Evolutionary conservation across 2,797 vertebrate species (phyloP).

Genomic region (Bradypus variegatus): DNA sequence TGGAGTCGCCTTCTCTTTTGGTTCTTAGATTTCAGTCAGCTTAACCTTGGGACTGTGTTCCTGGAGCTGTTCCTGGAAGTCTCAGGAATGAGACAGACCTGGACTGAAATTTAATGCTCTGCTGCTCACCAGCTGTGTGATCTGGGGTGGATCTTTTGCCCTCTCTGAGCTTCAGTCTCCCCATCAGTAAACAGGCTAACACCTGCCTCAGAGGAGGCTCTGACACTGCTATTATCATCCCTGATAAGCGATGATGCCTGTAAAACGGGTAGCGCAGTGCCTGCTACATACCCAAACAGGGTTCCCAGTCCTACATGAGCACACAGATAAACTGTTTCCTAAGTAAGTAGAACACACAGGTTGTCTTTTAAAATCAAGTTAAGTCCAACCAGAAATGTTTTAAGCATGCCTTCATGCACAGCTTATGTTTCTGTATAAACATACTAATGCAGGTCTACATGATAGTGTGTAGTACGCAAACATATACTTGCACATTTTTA

Average conservation of each 20-base stretch:
- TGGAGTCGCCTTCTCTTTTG: neutral
- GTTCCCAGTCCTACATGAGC: neutral
- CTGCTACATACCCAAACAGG: neutral
- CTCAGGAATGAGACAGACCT: no score
- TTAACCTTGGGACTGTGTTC: neutral
- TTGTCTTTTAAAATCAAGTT: slow-evolving; percentile 38
- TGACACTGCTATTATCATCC: neutral
- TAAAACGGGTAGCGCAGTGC: neutral
- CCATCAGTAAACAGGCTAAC: neutral
- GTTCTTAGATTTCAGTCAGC: neutral
- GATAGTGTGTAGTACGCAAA: neutral
- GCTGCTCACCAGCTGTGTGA: neutral
- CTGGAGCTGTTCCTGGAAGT: slow-evolving; percentile 10
- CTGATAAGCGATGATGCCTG: neutral
- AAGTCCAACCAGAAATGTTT: slow-evolving; percentile 4
- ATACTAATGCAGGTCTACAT: neutral
- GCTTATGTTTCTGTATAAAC: neutral
- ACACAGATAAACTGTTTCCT: slow-evolving; percentile 7
- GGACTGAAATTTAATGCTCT: no score
- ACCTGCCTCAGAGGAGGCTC: neutral
- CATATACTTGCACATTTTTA: neutral
- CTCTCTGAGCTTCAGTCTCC: slow-evolving; percentile 3
- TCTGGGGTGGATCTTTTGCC: neutral
- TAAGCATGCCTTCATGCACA: neutral
- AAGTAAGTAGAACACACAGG: neutral